Conservation (phyloP, 2,797 vertebrate genomes). For the Saxicola maurus region DNA sequence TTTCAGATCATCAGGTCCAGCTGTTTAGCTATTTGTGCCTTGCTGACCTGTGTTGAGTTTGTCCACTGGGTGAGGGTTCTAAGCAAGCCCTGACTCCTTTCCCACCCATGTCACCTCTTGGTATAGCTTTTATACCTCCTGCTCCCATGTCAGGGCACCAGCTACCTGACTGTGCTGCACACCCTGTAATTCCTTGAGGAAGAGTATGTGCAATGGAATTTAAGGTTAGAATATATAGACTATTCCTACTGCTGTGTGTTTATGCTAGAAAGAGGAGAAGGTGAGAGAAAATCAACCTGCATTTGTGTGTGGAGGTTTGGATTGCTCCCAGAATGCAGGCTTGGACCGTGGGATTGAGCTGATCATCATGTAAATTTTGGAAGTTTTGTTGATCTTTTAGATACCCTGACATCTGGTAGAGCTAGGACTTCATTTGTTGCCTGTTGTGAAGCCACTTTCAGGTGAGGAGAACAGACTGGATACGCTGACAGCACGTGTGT, state of each 20-base stretch:
- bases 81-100: background rate
- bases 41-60: background rate
- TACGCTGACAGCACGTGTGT: background rate
- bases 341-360: background rate
- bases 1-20: background rate
- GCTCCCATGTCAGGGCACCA: rapidly evolving
- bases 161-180: background rate
- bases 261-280: background rate
- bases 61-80: background rate
- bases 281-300: background rate
- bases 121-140: background rate
- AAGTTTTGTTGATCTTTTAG: background rate
- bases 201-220: background rate
- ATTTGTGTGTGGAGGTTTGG: background rate
- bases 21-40: background rate
- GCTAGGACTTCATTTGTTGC: background rate
- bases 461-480: background rate
- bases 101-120: background rate
- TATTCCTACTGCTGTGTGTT: background rate
- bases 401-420: background rate
- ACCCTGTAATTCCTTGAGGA: background rate
- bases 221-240: background rate
- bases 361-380: background rate
- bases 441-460: background rate
- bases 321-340: background rate